Conservation (phyloP, 2,113 vertebrate species). For the Eretmodus cyanostictus region DNA sequence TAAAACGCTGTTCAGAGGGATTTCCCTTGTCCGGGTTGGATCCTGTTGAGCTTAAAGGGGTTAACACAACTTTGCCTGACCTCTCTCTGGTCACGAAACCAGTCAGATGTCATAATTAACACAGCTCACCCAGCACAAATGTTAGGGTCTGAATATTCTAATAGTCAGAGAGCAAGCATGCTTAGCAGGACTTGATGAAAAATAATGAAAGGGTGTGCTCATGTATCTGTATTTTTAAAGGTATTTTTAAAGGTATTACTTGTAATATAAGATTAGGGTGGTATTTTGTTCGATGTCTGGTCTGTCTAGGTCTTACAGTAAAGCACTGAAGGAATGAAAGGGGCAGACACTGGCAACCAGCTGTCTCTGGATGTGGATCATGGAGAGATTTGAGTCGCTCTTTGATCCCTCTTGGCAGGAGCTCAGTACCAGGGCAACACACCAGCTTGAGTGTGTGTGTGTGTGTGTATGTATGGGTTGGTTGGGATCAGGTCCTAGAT, state of each 20-base stretch:
- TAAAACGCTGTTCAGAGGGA: slow-evolving; percentile 10
- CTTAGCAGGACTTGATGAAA: neutral
- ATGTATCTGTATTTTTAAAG: neutral
- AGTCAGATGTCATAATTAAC: neutral
- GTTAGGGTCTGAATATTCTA: neutral
- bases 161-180: neutral
- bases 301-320: neutral
- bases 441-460: neutral
- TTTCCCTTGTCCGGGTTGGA: slow-evolving; percentile 4
- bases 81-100: neutral
- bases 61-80: slow-evolving; percentile 33
- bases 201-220: neutral
- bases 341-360: neutral
- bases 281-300: neutral
- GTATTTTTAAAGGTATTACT: neutral
- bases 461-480: neutral
- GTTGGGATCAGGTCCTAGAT: slow-evolving; percentile 15
- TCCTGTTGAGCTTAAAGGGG: slow-evolving; percentile 14
- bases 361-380: slow-evolving; percentile 54
- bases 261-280: neutral
- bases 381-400: slow-evolving; percentile 45
- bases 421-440: neutral
- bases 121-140: neutral
- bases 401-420: slow-evolving; percentile 43
- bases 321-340: slow-evolving; percentile 9